Evolutionary conservation across 2,797 vertebrate species (phyloP).

Genomic region (Furcifer pardalis): DNA sequence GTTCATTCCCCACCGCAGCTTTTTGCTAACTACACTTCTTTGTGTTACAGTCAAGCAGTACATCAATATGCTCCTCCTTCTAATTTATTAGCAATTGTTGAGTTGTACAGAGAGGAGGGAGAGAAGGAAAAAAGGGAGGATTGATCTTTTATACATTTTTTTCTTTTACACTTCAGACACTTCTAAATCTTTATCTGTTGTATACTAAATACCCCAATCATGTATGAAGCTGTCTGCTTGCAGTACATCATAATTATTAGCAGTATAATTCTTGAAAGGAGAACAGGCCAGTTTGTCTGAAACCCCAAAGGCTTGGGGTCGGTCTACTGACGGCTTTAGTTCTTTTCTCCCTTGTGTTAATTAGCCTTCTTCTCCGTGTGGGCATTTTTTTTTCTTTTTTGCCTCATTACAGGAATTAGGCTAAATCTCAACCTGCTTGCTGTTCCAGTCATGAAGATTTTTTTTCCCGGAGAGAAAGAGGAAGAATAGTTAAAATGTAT

Average conservation of each 20-base stretch:
- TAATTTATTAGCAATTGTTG: constrained; percentile 97
- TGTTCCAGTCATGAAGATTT: constrained; percentile 34
- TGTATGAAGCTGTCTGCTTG: constrained; percentile 53
- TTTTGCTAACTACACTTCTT: constrained; percentile 96
- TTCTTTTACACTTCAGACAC: constrained; percentile 60
- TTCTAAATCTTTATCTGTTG: constrained; percentile 67
- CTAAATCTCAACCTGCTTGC: constrained; percentile 29
- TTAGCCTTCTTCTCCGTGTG: constrained; percentile 17
- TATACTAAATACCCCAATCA: constrained; percentile 52
- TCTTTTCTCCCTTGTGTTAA: constrained; percentile 45
- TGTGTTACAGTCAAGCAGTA: constrained; percentile 92
- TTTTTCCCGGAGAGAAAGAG: constrained; percentile 8
- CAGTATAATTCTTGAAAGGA: constrained; percentile 56
- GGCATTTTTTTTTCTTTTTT: constrained; percentile 24
- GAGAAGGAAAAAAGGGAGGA: constrained; percentile 62
- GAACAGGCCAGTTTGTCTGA: constrained; percentile 35
- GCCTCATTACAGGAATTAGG: constrained; percentile 30
- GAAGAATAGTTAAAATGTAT: constrained; percentile 40
- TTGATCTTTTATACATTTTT: constrained; percentile 66
- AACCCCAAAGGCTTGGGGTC: constrained; percentile 52
- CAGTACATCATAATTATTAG: constrained; percentile 57
- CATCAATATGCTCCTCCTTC: constrained; percentile 92
- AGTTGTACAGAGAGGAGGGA: constrained; percentile 76
- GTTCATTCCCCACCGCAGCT: constrained; percentile 96
- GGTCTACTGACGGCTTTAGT: constrained; percentile 40